A percentile compares a stretch with the other conserved stretches of the same genome.
Evolutionary conservation across 2,113 vertebrate species (phyloP).

Genomic region (Oncorhynchus masou): DNA sequence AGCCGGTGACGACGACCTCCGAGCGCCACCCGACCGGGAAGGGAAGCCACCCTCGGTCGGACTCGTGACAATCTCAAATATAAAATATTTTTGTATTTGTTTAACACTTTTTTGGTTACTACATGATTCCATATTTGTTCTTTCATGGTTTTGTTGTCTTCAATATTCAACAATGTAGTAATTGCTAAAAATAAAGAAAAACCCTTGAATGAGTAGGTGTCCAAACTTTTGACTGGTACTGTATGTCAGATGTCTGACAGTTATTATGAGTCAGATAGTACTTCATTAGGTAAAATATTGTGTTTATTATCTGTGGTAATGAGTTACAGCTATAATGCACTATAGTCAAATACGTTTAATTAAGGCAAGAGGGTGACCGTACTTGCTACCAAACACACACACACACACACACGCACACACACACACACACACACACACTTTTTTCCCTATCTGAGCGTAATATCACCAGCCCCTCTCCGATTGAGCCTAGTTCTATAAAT

Average conservation of each 20-base stretch:
- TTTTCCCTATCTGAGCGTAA: conserved; percentile 10
- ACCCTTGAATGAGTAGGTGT: too few species aligned
- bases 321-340: background rate
- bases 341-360: background rate
- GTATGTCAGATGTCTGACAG: conserved; percentile 20
- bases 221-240: too few species aligned
- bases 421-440: conserved; percentile 20
- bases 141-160: too few species aligned
- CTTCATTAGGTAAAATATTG: conserved; percentile 17
- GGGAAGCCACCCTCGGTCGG: too few species aligned
- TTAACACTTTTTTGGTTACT: too few species aligned
- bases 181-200: too few species aligned
- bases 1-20: too few species aligned
- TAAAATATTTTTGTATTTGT: too few species aligned
- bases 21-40: too few species aligned
- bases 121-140: too few species aligned
- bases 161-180: too few species aligned
- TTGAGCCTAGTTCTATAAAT: conserved; percentile 66
- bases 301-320: background rate
- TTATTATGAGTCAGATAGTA: conserved; percentile 13
- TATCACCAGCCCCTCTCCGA: conserved; percentile 40
- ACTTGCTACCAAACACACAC: background rate
- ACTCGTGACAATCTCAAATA: too few species aligned
- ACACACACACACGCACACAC: conserved; percentile 3
- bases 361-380: background rate